Base-by-base conservation (phyloP, 1,140 invertebrate genomes). In the Maniola jurtina region DNA sequence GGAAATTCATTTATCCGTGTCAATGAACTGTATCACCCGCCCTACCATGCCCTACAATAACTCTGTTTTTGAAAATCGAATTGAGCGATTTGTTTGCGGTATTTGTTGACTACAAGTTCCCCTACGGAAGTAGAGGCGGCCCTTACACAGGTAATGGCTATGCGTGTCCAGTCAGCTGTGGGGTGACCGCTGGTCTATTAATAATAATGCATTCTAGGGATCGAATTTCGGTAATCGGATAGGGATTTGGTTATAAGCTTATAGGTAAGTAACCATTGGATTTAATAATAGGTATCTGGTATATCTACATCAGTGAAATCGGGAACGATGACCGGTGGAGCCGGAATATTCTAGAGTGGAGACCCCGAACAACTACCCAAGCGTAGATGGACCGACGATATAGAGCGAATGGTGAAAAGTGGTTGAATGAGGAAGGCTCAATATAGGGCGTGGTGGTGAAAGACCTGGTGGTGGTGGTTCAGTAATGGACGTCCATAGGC, bases 71-170 rank as follows among this genome's bases (percentile, higher is more conserved):
- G 3, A 55, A 66, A 73, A 58, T 64, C 7, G 40, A 68, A 71
- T 71, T 70, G 64, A 66, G 66, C 61, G 75, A 76, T 76, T 59
- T 73, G 76, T 77, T 77, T 73, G 76, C 66, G 68, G 70, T 72
- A 64, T 75, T 72, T 59, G 56, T 68, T 76, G 73, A 74, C 70
- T 73, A 71, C 60, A 25, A 66, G 57, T 68, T 68, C 79, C 76
- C 72, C 70, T 69, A 59, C 77, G 79, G 77, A 83, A 80, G 71
- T 75, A 2, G 52, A 55, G 10, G 48, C 14, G 56, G 60, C 69
- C 66, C 67, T 55, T 48, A 65, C 35, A 33, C 15, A 38, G 57
- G 60, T 64, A 69, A 70, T 71, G 66, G 55, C 57, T 59, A 64
- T 62, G 66, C 67, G 66, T 71, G 68, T 71, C 66, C 71, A 72